Percentiles rank a stretch among this genome's conserved stretches.
phyloP scores from a whole-genome alignment of 2,797 vertebrate species.

The Crotalus adamanteus region DNA sequence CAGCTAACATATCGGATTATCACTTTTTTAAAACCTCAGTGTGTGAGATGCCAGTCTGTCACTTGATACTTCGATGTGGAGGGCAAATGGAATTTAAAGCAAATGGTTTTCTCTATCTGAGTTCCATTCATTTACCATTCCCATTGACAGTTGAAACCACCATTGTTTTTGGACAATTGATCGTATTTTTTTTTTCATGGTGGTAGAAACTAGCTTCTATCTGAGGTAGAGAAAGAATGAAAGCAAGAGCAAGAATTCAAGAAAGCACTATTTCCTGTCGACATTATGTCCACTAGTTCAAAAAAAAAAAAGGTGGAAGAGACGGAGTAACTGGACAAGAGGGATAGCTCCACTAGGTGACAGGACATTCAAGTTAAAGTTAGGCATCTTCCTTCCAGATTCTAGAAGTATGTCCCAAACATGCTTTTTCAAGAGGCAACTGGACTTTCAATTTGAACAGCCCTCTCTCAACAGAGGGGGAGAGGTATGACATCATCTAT shows the following conservation, averaged over 20 bases:
- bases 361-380: neutral
- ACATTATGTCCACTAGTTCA: neutral
- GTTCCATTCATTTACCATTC: neutral
- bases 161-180: neutral
- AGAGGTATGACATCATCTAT: too few relatives aligned
- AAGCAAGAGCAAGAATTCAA: neutral
- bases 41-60: neutral
- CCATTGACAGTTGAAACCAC: neutral
- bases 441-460: neutral
- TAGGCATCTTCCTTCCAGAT: neutral
- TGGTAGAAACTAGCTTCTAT: neutral
- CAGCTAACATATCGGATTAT: neutral
- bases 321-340: neutral
- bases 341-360: neutral
- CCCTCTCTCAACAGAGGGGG: too few relatives aligned
- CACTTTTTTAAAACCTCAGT: neutral
- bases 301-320: neutral
- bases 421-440: neutral
- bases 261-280: neutral
- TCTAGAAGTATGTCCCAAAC: neutral
- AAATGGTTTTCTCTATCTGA: neutral
- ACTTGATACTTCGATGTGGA: neutral
- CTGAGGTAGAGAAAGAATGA: neutral
- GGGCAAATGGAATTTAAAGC: neutral
- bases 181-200: neutral